Percentiles rank a stretch among this genome's conserved stretches.
These are phyloP conservation scores for Xestobium rufovillosum DNA, from an alignment of 2,888 invertebrate genomes.

Conservation along the genomic window DNA sequence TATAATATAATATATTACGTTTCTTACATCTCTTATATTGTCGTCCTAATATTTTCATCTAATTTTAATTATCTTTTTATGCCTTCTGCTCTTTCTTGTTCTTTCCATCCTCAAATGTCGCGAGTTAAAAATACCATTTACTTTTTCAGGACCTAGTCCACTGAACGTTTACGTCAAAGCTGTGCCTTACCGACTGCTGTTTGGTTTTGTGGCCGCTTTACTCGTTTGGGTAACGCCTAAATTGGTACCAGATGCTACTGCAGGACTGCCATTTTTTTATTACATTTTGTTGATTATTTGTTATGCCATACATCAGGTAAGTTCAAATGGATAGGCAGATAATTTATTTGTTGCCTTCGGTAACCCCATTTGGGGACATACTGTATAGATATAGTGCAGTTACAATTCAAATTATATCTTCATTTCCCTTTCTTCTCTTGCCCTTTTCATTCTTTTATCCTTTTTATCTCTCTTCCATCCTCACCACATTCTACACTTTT, in stretches of 20 bases:
- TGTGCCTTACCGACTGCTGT: slow-evolving; percentile 77
- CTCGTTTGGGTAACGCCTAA: slow-evolving; percentile 81
- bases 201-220: slow-evolving; percentile 75
- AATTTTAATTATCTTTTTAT: not conserved
- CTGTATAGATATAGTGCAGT: no score
- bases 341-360: no score
- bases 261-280: slow-evolving; percentile 61
- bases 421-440: no score
- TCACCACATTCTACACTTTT: slow-evolving; percentile 7
- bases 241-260: slow-evolving; percentile 55
- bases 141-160: slow-evolving; percentile 75
- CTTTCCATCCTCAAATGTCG: slow-evolving; percentile 1
- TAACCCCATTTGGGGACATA: no score
- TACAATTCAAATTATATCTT: no score
- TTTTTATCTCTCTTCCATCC: no score
- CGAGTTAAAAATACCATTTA: slow-evolving; percentile 6
- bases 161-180: slow-evolving; percentile 83
- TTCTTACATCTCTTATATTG: no score
- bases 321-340: no score
- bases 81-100: slow-evolving; percentile 13
- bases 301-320: slow-evolving; percentile 88
- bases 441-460: no score
- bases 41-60: no score
- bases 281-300: slow-evolving; percentile 67
- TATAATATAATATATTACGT: no score